These are phyloP conservation scores for Grus americana DNA, from an alignment of 2,113 vertebrate species.

Conservation along the genomic window DNA sequence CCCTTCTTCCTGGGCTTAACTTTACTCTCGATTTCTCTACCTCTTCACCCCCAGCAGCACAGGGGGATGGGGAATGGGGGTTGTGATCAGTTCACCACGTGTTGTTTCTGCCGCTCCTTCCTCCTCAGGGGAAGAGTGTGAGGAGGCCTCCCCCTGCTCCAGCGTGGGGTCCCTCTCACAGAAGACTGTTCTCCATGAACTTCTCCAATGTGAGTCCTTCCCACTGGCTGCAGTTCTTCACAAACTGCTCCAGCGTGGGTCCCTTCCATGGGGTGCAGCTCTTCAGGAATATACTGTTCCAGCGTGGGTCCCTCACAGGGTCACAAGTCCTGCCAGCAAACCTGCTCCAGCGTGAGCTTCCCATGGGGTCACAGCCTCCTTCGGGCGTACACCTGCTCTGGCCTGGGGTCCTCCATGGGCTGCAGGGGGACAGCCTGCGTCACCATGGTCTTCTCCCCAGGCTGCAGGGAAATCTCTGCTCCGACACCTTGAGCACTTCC, in stretches of 20 bases:
- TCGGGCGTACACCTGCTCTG: background rate
- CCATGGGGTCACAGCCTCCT: background rate
- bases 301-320: too few relatives aligned
- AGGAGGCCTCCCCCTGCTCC: too few relatives aligned
- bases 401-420: too few relatives aligned
- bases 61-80: too few relatives aligned
- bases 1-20: background rate
- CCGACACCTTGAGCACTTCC: background rate
- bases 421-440: background rate
- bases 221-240: background rate
- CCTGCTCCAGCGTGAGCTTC: background rate
- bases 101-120: too few relatives aligned
- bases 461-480: background rate
- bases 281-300: background rate
- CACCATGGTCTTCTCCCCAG: background rate
- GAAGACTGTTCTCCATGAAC: too few relatives aligned
- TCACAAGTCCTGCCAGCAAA: background rate
- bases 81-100: too few relatives aligned
- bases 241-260: background rate
- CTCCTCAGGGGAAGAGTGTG: too few relatives aligned
- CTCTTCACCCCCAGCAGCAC: background rate
- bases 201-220: too few relatives aligned
- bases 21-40: background rate
- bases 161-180: too few relatives aligned
- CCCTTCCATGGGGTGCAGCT: background rate